Evolutionary conservation across 2,797 vertebrate species (phyloP), one percentile per base, ranked within the genome.

Genomic region (Parambassis ranga): DNA sequence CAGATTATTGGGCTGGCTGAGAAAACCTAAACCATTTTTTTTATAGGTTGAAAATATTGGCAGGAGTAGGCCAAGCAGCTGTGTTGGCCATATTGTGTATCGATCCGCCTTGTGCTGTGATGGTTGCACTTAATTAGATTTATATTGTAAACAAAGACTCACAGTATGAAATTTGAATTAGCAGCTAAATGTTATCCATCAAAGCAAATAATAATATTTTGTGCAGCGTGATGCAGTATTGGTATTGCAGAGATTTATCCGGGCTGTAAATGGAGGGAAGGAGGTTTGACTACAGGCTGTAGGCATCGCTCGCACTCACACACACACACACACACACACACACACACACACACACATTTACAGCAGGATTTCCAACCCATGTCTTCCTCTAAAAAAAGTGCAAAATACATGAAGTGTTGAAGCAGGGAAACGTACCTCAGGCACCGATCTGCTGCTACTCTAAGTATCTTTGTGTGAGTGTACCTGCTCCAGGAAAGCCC

Each of bases 101-200:
- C 76, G 95, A 97, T 95, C 88, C 52, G 37, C 69, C 71, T 82
- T 85, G 84, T 65, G 87, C 91, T 53, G 72, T 67, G 90, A 87
- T 88, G 83, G 86, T 86, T 30, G 46, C 84, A 85, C 90, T 92
- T 95, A 93, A 95, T 95, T 94, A 93, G 91, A 93, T 94, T 94
- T 94, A 91, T 92, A 93, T 90, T 90, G 90, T 94, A 95, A 95
- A 94, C 91, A 94, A 91, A 92, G 85, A 90, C 87, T 86, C 84
- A 65, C 75, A 80, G 82, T 87, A 90, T 90, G 89, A 92, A 88
- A 91, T 91, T 77, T 88, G 86, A 92, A 90, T 90, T 90, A 90
- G 88, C 70, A 77, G 84, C 78, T 83, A 90, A 92, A 88, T 90
- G 87, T 88, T 91, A 90, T 93, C 87, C 87, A 91, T 92, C 91